These are phyloP conservation scores for Esox masquinongy DNA, from an alignment of 2,797 vertebrate genomes.

Conservation along the genomic window DNA sequence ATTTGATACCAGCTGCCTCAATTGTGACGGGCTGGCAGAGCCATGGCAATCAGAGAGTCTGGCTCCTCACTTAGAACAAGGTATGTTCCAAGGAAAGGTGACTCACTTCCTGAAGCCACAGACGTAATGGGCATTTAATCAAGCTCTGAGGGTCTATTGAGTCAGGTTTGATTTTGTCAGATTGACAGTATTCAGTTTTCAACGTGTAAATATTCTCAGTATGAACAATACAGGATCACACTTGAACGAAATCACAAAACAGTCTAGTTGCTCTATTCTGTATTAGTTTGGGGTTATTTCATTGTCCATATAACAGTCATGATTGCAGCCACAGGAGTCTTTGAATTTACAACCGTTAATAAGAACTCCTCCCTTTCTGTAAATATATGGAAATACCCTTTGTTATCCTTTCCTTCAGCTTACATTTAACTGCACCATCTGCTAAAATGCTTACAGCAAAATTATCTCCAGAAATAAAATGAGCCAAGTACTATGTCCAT, in stretches of 20 bases:
- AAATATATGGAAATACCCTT: background rate
- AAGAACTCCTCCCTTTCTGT: background rate
- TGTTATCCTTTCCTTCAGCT: background rate
- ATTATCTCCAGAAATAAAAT: background rate
- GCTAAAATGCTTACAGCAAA: slow-evolving; percentile 1
- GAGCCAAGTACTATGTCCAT: background rate
- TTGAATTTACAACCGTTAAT: background rate
- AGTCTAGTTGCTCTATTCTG: background rate
- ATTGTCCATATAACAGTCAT: background rate
- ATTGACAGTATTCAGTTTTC: background rate
- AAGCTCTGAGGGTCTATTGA: background rate
- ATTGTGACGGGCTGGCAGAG: background rate
- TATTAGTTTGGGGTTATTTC: background rate
- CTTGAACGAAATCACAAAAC: background rate
- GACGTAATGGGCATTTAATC: background rate
- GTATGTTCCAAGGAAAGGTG: background rate
- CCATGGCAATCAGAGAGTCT: slow-evolving; percentile 13
- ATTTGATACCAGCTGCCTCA: background rate
- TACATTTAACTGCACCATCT: background rate
- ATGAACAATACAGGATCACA: background rate
- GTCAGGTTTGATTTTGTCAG: background rate
- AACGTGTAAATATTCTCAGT: slow-evolving; percentile 1
- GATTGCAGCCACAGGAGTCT: background rate
- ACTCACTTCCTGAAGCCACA: slow-evolving; percentile 2
- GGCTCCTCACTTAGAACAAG: background rate